Percentiles rank a stretch among this genome's conserved stretches.
Conservation (phyloP, 2,113 vertebrate species). For the Sebastes schlegelii region DNA sequence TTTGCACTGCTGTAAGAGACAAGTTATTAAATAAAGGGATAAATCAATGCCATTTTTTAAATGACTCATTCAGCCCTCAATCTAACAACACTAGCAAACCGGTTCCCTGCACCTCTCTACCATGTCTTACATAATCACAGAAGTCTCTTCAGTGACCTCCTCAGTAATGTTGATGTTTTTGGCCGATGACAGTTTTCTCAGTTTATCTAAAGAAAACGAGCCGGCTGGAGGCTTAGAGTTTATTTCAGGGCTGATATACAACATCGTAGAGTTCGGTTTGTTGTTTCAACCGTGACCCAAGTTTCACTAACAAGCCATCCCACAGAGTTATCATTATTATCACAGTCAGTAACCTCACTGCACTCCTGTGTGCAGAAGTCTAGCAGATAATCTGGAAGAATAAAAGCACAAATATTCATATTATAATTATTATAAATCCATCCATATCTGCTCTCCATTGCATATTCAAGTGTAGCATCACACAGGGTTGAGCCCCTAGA, state of each 20-base stretch:
- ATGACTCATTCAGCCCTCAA: not conserved
- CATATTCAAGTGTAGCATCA: not conserved
- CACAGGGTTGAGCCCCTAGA: not conserved
- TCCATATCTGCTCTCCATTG: not conserved
- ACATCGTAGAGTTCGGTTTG: constrained; percentile 16
- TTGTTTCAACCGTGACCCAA: constrained; percentile 39
- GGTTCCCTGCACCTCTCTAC: not conserved
- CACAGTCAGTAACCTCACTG: constrained; percentile 8
- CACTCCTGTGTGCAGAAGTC: constrained; percentile 8
- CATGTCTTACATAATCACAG: constrained; percentile 9
- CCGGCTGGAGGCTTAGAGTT: not conserved
- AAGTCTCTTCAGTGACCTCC: constrained; percentile 6
- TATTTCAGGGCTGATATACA: constrained; percentile 29
- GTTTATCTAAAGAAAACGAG: constrained; percentile 12
- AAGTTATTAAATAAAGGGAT: not conserved
- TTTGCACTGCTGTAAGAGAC: not conserved
- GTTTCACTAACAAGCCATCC: constrained; percentile 23
- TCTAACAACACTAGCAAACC: too few species aligned
- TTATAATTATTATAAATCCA: not conserved
- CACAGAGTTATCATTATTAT: constrained; percentile 3
- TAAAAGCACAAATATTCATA: not conserved
- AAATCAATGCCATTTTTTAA: not conserved
- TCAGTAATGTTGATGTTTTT: constrained; percentile 20
- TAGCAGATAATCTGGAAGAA: not conserved
- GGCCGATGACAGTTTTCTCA: constrained; percentile 16